Base-by-base conservation (phyloP, 2,113 vertebrate species). In the Brachyistius frenatus region DNA sequence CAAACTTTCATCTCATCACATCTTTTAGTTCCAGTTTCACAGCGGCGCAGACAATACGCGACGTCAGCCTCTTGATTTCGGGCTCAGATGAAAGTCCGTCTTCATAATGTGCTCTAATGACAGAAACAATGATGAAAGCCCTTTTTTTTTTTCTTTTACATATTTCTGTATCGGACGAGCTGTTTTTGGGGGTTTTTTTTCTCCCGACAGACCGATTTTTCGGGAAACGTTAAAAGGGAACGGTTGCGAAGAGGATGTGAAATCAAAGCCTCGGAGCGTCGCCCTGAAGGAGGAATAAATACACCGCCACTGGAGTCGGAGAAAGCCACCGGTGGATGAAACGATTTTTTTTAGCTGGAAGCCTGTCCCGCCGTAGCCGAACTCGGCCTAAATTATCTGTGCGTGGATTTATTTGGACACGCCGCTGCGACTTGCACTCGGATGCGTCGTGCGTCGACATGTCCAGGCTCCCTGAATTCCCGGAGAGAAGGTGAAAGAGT, bases 1-100 rank as follows among this genome's bases (percentile, higher is more conserved):
- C 23, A 36, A 68, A 66, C 70, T 78, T 86, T 83, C 52, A 66
- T 86, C 78, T 76, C n/a, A 60, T 73, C 57, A 52, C 23, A 58
- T 83, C 60, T 46, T 68, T 71, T 70, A 78, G 66, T 73, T 55
- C 66, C 23, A 53, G 32, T 44, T 65, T 83, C 64, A 61, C 13
- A 78, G 47, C 11, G 3, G 35, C 11, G 9, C 52, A 79, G 47
- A 80, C 31, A n/a, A 39, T 11, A 52, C 30, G 56, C 32, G 41
- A 60, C 31, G 39, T 63, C 73, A 68, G 35, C 23, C 36, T 70
- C 55, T 52, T 66, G 33, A 75, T 78, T 52, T 57, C 15, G 11
- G 15, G 35, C 58, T 66, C 53, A 56, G 80, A 81, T 73, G 54
- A 78, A 84, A 83, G 71, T 71, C 37, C 15, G 52, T 74, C 76